Percentiles rank a stretch among this genome's conserved stretches.
Conservation (phyloP, 2,113 vertebrate genomes). For the Picathartes gymnocephalus region DNA sequence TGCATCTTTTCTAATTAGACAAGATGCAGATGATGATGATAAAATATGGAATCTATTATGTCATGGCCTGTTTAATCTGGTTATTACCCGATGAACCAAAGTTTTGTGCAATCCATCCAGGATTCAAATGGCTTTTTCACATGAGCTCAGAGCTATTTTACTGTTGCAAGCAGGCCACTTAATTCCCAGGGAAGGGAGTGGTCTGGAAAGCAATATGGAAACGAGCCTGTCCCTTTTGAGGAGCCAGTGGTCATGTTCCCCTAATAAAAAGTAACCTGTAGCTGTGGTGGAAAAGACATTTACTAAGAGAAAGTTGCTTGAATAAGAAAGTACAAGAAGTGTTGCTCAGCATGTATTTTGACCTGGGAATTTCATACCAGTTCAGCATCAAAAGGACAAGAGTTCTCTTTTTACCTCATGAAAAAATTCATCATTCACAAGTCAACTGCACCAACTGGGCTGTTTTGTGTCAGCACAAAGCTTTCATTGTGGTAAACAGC, state of each 20-base stretch:
- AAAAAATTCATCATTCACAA: background rate
- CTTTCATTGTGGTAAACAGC: background rate
- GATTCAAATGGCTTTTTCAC: conserved; percentile 36
- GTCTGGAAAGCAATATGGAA: conserved; percentile 46
- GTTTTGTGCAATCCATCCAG: conserved; percentile 33
- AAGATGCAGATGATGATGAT: background rate
- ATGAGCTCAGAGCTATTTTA: conserved; percentile 40
- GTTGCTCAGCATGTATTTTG: background rate
- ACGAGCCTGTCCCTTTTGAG: background rate
- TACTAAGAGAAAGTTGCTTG: background rate
- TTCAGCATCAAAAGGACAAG: background rate
- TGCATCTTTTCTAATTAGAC: background rate
- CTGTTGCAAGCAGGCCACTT: background rate
- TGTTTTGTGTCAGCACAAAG: background rate
- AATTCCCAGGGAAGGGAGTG: conserved; percentile 32
- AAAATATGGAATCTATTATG: background rate
- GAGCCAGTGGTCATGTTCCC: conserved; percentile 10
- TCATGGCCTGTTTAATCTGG: conserved; percentile 2
- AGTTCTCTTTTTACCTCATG: background rate
- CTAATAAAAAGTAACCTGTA: conserved; percentile 26
- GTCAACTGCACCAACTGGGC: background rate
- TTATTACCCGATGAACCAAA: background rate
- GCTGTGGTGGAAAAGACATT: conserved; percentile 11
- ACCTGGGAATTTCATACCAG: background rate
- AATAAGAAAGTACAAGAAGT: background rate